phyloP scores from a whole-genome alignment of 2,888 invertebrate genomes.

The Heliconius aoede region DNA sequence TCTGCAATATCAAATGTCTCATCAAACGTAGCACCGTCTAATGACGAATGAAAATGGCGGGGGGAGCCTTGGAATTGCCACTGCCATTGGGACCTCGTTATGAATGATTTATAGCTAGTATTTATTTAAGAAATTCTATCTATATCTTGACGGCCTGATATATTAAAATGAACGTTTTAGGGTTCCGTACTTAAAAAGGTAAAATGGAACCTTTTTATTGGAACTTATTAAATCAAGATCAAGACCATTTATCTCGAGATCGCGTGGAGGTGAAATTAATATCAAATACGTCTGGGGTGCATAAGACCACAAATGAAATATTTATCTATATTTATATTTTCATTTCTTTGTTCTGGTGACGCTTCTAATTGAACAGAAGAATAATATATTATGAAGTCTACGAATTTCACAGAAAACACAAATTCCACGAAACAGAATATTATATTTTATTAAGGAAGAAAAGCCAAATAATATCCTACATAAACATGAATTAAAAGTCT shows the following conservation, averaged over 20 bases:
- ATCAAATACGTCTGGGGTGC: too few species aligned
- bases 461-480: background rate
- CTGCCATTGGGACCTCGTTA: constrained; percentile 33
- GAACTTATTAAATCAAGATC: too few species aligned
- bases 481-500: background rate
- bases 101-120: constrained; percentile 36
- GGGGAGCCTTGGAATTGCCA: constrained; percentile 31
- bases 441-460: background rate
- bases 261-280: too few species aligned
- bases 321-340: too few species aligned
- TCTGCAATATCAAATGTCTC: constrained; percentile 26
- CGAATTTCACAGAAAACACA: background rate
- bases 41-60: constrained; percentile 38
- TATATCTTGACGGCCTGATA: constrained; percentile 12
- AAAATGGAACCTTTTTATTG: too few species aligned
- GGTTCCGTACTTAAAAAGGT: too few species aligned
- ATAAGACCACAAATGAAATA: too few species aligned
- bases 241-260: too few species aligned
- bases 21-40: constrained; percentile 34
- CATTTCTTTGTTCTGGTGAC: too few species aligned
- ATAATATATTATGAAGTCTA: background rate
- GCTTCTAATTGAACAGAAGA: background rate
- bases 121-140: constrained; percentile 32
- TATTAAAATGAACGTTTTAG: background rate
- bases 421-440: background rate